Base-by-base conservation (phyloP, 2,797 vertebrate species). In the Chanos chanos region DNA sequence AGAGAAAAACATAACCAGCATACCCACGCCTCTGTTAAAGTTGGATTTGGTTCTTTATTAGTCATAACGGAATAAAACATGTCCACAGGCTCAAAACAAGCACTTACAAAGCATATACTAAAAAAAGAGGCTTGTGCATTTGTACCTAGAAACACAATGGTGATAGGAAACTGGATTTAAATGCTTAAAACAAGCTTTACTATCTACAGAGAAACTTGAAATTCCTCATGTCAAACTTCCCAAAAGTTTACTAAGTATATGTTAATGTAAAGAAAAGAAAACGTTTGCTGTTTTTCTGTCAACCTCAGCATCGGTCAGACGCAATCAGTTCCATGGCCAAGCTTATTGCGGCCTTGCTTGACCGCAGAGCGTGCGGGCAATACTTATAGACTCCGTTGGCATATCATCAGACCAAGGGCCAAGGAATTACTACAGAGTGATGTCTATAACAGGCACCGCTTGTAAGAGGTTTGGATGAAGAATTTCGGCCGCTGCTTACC, bases 331-430 rank as follows among this genome's bases (percentile, higher is more conserved):
- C n/a, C n/a, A n/a, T n/a, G n/a, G 30, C 9, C 16, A 34, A 51
- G 22, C 16, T 21, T 16, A 5, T 31, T 22, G 5, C 30, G 13
- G 49, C 9, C 16, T 18, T 19, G 24, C 19, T 24, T 31, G 8
- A 52, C 49, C 49, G 3, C 49, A 52, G 49, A 4, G 2, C 33
- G 30, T 52, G 31, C 1, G 51, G 16, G 10, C 34, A 49, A 37
- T 52, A 34, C 49, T 52, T 52, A 34, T 52, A 52, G 49, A 52
- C 31, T 5, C 24, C n/a, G 52, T 49, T 52, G 49, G 49, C 49
- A 13, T 13, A 33, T 8, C 49, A 52, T 52, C 49, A 52, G 18
- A 52, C n/a, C n/a, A 31, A 24, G 19, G 31, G 1, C 5, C 12
- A 3, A 37, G 19, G 19, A 36, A 52, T 52, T 34, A 12, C 18